Conservation (phyloP, 2,113 vertebrate genomes). For the Ursus arctos region DNA sequence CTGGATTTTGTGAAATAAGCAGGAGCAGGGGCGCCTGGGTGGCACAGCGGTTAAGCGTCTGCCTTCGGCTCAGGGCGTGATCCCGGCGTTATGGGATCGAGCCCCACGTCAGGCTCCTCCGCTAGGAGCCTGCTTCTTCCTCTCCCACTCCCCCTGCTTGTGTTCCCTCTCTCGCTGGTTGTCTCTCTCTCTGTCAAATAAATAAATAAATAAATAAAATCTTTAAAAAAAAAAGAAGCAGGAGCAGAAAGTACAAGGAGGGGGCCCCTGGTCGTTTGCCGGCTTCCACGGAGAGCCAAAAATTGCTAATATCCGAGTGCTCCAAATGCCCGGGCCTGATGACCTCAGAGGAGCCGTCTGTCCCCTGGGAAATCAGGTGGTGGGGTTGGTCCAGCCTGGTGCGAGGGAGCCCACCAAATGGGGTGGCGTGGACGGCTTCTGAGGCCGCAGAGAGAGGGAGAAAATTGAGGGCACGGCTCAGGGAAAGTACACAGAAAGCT, state of each 20-base stretch:
- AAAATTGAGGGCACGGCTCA: rapidly evolving
- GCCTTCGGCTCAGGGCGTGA: too few relatives aligned
- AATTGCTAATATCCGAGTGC: background rate
- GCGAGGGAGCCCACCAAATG: background rate
- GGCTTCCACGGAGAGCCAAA: conserved; percentile 7
- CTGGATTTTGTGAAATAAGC: background rate
- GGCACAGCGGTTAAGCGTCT: too few relatives aligned
- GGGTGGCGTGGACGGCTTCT: background rate
- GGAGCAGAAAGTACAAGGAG: background rate
- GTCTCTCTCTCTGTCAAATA: too few relatives aligned
- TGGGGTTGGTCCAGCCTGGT: rapidly evolving
- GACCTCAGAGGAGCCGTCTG: conserved; percentile 50
- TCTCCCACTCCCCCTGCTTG: too few relatives aligned
- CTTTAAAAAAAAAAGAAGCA: background rate
- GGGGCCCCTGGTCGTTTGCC: background rate
- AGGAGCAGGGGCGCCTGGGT: background rate
- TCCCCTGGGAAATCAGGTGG: background rate
- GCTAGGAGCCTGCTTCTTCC: too few relatives aligned
- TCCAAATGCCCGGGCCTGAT: conserved; percentile 4
- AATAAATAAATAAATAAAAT: too few relatives aligned
- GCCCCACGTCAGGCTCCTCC: too few relatives aligned
- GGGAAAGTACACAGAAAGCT: background rate
- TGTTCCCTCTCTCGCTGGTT: too few relatives aligned
- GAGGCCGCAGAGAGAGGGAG: background rate
- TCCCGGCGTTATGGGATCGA: too few relatives aligned